These are phyloP conservation scores for Atta colombica DNA, from an alignment of 1,140 invertebrate genomes.

Conservation along the genomic window DNA sequence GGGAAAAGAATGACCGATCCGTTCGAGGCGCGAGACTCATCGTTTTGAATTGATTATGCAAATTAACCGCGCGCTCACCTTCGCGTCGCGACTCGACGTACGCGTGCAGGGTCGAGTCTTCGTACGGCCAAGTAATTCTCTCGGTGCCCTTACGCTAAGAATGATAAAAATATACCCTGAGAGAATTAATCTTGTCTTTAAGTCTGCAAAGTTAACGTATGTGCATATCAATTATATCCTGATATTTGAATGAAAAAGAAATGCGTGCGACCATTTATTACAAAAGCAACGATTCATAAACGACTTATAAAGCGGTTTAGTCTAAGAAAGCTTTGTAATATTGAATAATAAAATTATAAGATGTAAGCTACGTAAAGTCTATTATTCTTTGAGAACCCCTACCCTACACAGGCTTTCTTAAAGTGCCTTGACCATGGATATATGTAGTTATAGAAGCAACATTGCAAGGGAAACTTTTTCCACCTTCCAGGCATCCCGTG, in stretches of 20 bases:
- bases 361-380: not conserved
- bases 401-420: too few relatives aligned
- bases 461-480: conserved; percentile 23
- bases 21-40: conserved; percentile 56
- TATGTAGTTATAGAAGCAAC: conserved; percentile 43
- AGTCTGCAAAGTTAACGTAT: conserved; percentile 15
- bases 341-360: conserved; percentile 5
- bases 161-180: conserved; percentile 25
- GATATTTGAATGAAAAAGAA: conserved; percentile 22
- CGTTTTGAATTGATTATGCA: conserved; percentile 65
- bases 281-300: not conserved
- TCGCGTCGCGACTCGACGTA: conserved; percentile 49
- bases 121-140: not conserved
- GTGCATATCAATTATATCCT: conserved; percentile 28
- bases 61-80: conserved; percentile 58
- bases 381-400: not conserved
- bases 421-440: conserved; percentile 20
- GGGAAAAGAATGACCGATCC: conserved; percentile 59
- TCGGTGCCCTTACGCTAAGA: not conserved
- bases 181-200: conserved; percentile 47
- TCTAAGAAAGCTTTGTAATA: not conserved
- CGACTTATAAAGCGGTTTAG: not conserved
- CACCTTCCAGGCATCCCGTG: conserved; percentile 30
- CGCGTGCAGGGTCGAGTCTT: conserved; percentile 36
- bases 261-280: not conserved